Conservation (phyloP, 2,113 vertebrate genomes). For the Callipepla californica region DNA sequence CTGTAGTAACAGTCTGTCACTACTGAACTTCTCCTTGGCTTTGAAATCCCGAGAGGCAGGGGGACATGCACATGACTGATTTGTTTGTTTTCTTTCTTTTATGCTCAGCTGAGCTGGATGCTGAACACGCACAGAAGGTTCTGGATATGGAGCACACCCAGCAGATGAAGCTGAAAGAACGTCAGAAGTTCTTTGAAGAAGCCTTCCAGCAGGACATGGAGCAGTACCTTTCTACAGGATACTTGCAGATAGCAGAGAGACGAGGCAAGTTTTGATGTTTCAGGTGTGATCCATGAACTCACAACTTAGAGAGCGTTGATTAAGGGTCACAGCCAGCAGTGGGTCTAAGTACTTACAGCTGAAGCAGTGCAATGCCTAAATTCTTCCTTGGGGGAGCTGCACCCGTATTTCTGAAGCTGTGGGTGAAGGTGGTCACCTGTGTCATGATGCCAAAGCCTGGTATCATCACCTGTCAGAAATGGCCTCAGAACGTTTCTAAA, state of each 20-base stretch:
- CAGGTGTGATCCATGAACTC: background rate
- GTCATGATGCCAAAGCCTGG: background rate
- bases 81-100: conserved; percentile 25
- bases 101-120: conserved; percentile 88
- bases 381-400: background rate
- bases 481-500: background rate
- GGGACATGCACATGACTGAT: background rate
- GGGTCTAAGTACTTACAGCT: background rate
- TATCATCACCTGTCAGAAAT: background rate
- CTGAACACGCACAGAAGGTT: conserved; percentile 88
- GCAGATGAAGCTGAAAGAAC: conserved; percentile 92
- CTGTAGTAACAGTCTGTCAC: background rate
- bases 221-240: conserved; percentile 94
- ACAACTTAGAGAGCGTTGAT: background rate
- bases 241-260: conserved; percentile 93
- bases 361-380: background rate
- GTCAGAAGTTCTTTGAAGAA: conserved; percentile 98
- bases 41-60: background rate
- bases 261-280: conserved; percentile 84
- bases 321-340: background rate
- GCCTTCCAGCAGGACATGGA: conserved; percentile 99
- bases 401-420: background rate
- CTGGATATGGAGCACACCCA: conserved; percentile 88
- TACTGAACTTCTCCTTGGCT: background rate
- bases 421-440: background rate